Evolutionary conservation across 2,888 invertebrate genomes (phyloP), one percentile per base, ranked within the genome.

Genomic region (Gnatocerus cornutus): DNA sequence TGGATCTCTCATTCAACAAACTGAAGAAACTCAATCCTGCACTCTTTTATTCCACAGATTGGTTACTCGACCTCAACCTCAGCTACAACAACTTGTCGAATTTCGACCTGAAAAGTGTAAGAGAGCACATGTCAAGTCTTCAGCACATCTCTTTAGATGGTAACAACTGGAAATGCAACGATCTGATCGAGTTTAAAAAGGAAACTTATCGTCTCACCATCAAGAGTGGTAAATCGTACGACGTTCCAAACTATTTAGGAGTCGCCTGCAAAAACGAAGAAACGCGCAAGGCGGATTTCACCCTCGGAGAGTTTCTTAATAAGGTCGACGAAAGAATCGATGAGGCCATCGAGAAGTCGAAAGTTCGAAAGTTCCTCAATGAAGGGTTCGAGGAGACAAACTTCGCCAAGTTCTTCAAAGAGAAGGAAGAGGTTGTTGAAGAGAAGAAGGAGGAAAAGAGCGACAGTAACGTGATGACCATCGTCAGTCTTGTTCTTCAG

Each of bases 1-100:
- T 48, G 27, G 48, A 48, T 48, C 13, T 48, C 16, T 48, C 48
- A 1, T 8, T 8, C 21, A 48, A 48, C 43, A 43, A 43, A 43
- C 16, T 48, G 3, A 16, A 8, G 3, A 10, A 48, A 1, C 13
- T 48, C 5, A 3, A 1, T 1, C 21, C 13, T 1, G 14, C 7
- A 1, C 5, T 16, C 2, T 48, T 48, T 9, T 6, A 27, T 48
- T 16, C 48, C 3, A 9, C 16, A 21, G 3, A 0, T 8, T 14
- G 10, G 13, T 13, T 48, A 7, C 7, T 7, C 1, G 8, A 2
- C 2, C 27, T 48, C 8, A 5, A 48, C 16, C 16, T 48, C 8
- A 3, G 27, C 27, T 7, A 48, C 8, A 48, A 48, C n/a, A 7
- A 16, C 2, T 16, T 48, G 14, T 48, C 48, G 1, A 21, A 13